Base-by-base conservation (phyloP, 2,113 vertebrate species). In the Laterallus jamaicensis region DNA sequence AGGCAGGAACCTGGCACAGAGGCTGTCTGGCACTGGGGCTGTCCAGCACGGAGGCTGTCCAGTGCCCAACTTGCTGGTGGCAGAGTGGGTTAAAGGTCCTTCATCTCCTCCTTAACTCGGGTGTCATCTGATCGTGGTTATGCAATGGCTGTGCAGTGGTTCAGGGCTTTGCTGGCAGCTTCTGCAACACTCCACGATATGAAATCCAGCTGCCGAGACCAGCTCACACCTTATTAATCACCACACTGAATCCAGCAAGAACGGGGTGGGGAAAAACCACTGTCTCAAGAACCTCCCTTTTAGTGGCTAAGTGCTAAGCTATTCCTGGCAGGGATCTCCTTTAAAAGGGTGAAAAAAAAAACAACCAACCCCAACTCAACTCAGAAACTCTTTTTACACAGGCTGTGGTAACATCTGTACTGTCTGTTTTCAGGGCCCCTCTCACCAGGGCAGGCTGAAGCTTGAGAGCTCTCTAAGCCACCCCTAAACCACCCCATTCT, bases 201-300 rank as follows among this genome's bases (percentile, higher is more conserved):
- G 82, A 90, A 93, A 93, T 77, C 85, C 93, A 94, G 93, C 95
- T 93, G 94, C 83, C 64, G 68, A 56, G 92, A 64, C 32, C 60
- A 3, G 86, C 93, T 96, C 62, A 3, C 93, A 95, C 88, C 88
- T 96, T 92, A 95, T 97, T 93, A 92, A 95, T 95, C 96, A 91
- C 80, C 31, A 50, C 12, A n/a, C 12, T 35, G 86, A 91, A 81
- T 49, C 73, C 91, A 81, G 92, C 80, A 77, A 63, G 56, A 13
- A 71, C 2, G 1, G 76, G 92, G 52, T 67, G 88, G 86, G 59
- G 90, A 67, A 59, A 95, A 95, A 87, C 75, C 92, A 39, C 96
- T 21, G 79, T 62, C 79, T 90, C 75, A 26, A 70, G 85, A 86
- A 14, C 64, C 86, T 86, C 88, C 71, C 79, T 86, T 49, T 55